These are phyloP conservation scores for Sebastes cheni DNA, from an alignment of 2,797 vertebrate species.

Conservation along the genomic window DNA sequence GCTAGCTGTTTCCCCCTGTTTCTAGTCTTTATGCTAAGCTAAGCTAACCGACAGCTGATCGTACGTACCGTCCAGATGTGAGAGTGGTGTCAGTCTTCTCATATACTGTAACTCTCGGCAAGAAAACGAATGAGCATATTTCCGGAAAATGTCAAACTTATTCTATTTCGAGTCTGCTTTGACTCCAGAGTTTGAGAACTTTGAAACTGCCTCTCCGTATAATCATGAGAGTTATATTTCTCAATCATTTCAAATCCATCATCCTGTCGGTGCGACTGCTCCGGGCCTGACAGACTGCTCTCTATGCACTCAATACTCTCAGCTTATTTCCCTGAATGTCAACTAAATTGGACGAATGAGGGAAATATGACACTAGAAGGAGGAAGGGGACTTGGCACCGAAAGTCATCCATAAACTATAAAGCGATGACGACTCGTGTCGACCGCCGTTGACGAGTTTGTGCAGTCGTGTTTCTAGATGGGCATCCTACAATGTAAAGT, in stretches of 20 bases:
- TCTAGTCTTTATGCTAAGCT: background rate
- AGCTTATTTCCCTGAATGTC: slow-evolving; percentile 89
- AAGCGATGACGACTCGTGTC: slow-evolving; percentile 40
- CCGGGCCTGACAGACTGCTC: slow-evolving; percentile 70
- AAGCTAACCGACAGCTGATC: background rate
- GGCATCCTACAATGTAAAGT: slow-evolving; percentile 47
- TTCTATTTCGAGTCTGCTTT: slow-evolving; percentile 3
- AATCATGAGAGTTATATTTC: slow-evolving; percentile 45
- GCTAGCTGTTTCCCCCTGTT: background rate
- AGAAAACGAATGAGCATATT: background rate
- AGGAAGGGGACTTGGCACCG: slow-evolving; percentile 38
- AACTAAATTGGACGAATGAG: slow-evolving; percentile 73
- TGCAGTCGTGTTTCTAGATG: slow-evolving; percentile 10
- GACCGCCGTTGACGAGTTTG: slow-evolving; percentile 25
- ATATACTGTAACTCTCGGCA: background rate
- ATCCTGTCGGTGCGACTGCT: slow-evolving; percentile 41
- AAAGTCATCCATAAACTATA: slow-evolving; percentile 29
- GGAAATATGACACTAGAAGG: slow-evolving; percentile 37
- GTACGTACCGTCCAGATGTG: background rate
- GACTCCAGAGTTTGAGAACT: slow-evolving; percentile 30
- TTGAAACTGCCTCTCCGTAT: slow-evolving; percentile 38
- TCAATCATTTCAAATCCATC: slow-evolving; percentile 52
- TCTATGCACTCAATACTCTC: slow-evolving; percentile 85
- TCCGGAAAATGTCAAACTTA: slow-evolving; percentile 2
- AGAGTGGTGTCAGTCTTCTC: background rate